These are phyloP conservation scores for Poeciliopsis gracilis DNA, from an alignment of 2,797 vertebrate genomes.

Conservation along the genomic window DNA sequence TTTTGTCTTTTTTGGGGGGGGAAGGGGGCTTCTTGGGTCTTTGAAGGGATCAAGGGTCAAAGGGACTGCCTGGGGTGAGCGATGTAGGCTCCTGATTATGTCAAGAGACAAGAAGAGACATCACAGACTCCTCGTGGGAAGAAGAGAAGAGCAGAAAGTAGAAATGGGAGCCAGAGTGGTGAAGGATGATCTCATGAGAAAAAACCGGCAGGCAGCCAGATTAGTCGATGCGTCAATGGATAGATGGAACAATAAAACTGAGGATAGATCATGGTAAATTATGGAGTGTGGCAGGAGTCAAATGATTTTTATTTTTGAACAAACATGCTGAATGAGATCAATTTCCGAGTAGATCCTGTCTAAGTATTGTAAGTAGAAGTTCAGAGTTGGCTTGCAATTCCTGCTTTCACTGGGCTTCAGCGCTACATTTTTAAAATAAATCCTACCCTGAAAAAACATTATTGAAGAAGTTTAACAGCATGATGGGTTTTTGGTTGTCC, in stretches of 20 bases:
- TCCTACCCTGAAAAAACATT: background rate
- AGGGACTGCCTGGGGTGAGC: slow-evolving; percentile 29
- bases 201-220: slow-evolving; percentile 35
- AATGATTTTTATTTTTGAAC: slow-evolving; percentile 6
- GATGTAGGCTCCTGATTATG: slow-evolving; percentile 57
- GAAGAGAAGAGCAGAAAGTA: slow-evolving; percentile 31
- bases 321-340: background rate
- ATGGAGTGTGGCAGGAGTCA: background rate
- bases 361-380: background rate
- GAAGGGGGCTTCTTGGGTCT: slow-evolving; percentile 53
- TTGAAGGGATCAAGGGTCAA: slow-evolving; percentile 69
- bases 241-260: slow-evolving; percentile 29
- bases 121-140: slow-evolving; percentile 34
- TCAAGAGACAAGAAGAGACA: slow-evolving; percentile 25
- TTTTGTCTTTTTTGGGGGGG: slow-evolving; percentile 46
- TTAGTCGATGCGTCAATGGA: slow-evolving; percentile 34
- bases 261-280: slow-evolving; percentile 23
- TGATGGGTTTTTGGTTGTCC: background rate
- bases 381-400: background rate
- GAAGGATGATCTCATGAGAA: slow-evolving; percentile 66
- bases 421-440: background rate
- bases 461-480: background rate
- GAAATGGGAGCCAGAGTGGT: slow-evolving; percentile 53
- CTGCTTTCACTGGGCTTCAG: background rate
- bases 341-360: background rate